phyloP scores from a whole-genome alignment of 2,797 vertebrate species.

The Linurgus olivaceus region DNA sequence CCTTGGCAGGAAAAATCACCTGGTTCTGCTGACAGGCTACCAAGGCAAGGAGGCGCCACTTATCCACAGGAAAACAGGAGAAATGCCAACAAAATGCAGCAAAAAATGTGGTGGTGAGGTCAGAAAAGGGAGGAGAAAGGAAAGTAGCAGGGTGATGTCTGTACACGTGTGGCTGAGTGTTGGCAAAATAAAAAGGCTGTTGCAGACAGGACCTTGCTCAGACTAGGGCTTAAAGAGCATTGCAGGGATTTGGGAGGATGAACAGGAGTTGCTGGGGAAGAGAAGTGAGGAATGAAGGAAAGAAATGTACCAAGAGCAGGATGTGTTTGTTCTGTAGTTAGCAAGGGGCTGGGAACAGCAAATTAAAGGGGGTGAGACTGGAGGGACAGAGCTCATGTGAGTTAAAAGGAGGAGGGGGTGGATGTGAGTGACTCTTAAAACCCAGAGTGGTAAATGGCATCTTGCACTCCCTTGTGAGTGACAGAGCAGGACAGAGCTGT shows the following conservation, averaged over 20 bases:
- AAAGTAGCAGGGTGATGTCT: background rate
- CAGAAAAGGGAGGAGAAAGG: background rate
- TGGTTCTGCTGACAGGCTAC: background rate
- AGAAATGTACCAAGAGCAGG: fast-evolving
- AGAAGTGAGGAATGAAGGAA: background rate
- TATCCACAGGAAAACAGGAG: background rate
- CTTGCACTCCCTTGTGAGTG: fast-evolving
- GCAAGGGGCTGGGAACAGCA: background rate
- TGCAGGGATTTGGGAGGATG: background rate
- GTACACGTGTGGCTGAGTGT: fast-evolving
- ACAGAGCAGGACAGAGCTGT: background rate
- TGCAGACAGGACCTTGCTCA: background rate
- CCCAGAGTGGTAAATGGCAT: background rate
- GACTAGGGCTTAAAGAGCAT: background rate
- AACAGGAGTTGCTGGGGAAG: background rate
- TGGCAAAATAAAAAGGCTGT: background rate
- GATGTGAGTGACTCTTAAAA: background rate
- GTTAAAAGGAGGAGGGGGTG: background rate
- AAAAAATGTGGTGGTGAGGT: background rate
- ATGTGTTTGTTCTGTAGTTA: fast-evolving
- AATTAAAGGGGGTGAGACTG: background rate
- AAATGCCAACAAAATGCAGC: background rate
- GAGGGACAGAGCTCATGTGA: background rate
- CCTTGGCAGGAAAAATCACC: background rate
- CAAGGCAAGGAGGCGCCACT: background rate